Conservation (phyloP, 2,888 invertebrate species). For the Pristionchus fissidentatus region DNA sequence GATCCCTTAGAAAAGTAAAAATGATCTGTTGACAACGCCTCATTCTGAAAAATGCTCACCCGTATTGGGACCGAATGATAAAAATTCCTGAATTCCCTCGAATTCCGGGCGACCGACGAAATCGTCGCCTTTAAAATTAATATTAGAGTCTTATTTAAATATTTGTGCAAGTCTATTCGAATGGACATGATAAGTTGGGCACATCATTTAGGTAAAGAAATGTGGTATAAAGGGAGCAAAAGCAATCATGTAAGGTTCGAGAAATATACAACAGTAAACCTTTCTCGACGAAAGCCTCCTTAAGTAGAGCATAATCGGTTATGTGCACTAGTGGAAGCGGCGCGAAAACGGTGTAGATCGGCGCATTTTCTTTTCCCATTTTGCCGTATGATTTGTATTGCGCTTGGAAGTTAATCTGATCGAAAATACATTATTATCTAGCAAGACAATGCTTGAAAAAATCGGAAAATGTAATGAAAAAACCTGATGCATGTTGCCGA, state of each 20-base stretch:
- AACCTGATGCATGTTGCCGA: background rate
- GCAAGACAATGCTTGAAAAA: too few species aligned
- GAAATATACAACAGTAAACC: background rate
- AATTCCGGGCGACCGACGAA: background rate
- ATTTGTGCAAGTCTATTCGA: background rate
- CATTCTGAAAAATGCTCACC: too few species aligned
- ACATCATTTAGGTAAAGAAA: too few species aligned
- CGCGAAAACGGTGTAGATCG: background rate
- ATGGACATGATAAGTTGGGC: background rate
- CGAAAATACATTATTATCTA: too few species aligned
- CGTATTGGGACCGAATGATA: background rate
- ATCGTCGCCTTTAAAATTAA: background rate
- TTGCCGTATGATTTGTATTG: background rate
- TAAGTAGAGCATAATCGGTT: background rate
- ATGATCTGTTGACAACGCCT: too few species aligned
- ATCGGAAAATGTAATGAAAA: too few species aligned
- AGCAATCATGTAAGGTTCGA: too few species aligned
- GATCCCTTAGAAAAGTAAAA: too few species aligned
- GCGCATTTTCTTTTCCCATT: background rate
- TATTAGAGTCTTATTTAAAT: background rate
- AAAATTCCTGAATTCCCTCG: background rate
- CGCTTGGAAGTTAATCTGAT: background rate
- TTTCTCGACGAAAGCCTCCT: background rate
- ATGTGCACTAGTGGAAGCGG: conserved; percentile 2
- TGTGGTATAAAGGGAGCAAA: too few species aligned